A percentile compares a stretch with the other conserved stretches of the same genome.
These are phyloP conservation scores for Pelecanus crispus DNA, from an alignment of 2,113 vertebrate species.

Conservation along the genomic window DNA sequence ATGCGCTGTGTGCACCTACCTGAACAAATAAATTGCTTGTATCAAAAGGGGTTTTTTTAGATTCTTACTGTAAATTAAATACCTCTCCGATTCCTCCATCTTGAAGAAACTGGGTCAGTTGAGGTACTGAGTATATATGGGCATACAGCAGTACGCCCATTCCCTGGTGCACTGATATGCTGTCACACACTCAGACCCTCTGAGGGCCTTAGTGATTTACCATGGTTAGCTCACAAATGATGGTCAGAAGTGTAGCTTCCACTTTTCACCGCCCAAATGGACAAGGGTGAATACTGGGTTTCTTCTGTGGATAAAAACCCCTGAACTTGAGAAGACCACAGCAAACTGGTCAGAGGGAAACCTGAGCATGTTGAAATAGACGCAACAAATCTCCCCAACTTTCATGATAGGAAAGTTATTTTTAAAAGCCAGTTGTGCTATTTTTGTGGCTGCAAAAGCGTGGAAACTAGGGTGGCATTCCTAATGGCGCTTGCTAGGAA, in stretches of 20 bases:
- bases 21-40: background rate
- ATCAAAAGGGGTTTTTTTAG: background rate
- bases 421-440: background rate
- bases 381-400: background rate
- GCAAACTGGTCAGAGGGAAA: background rate
- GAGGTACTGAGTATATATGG: background rate
- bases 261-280: background rate
- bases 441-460: background rate
- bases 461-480: background rate
- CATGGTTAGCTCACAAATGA: background rate
- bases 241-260: background rate
- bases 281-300: background rate
- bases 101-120: background rate
- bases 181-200: no score
- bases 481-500: background rate
- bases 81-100: background rate
- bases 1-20: background rate
- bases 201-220: background rate
- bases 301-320: background rate
- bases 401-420: background rate
- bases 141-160: no score
- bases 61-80: background rate
- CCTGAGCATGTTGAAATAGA: background rate
- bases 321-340: background rate
- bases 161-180: background rate